Evolutionary conservation across 2,113 vertebrate genomes (phyloP).

Genomic region (Nothoprocta perdicaria): DNA sequence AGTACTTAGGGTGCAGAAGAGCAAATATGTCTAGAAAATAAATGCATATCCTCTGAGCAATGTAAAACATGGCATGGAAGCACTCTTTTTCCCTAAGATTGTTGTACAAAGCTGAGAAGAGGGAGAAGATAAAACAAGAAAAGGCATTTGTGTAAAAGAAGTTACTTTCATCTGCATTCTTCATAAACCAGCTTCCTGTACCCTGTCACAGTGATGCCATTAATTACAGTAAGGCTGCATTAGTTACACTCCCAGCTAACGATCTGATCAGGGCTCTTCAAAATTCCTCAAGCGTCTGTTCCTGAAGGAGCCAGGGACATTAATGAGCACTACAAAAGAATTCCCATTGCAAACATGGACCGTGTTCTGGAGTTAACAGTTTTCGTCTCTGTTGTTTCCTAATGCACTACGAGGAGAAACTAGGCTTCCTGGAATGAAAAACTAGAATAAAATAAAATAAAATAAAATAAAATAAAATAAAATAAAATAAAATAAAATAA

Average conservation of each 20-base stretch:
- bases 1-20: accelerated
- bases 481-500: no score
- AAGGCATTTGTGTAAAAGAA: neutral
- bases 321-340: neutral
- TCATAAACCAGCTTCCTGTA: neutral
- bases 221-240: neutral
- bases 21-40: neutral
- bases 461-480: no score
- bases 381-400: neutral
- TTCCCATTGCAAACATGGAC: accelerated
- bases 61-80: neutral
- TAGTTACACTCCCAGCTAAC: neutral
- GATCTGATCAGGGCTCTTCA: neutral
- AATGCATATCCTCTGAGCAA: neutral
- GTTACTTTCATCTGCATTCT: neutral
- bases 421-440: accelerated
- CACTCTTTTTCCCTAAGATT: neutral
- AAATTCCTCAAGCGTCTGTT: neutral
- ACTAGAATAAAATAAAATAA: no score
- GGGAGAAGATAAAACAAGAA: neutral
- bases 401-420: neutral
- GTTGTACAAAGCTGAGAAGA: neutral
- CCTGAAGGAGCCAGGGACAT: neutral
- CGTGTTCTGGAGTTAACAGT: neutral
- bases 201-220: accelerated